Conservation (phyloP, 2,888 invertebrate genomes). For the Tinea semifulvella region DNA sequence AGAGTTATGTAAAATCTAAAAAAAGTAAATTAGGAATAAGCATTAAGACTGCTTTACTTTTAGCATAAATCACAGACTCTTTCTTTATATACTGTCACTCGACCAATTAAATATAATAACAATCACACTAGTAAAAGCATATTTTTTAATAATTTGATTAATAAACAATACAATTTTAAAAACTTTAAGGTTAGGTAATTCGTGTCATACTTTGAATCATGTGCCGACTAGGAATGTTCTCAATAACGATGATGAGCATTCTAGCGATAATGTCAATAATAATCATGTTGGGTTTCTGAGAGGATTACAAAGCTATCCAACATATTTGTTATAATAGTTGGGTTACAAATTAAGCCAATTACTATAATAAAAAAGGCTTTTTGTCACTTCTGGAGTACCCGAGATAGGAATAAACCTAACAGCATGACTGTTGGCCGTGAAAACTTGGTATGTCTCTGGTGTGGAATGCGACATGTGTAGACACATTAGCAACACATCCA, state of each 20-base stretch:
- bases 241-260: not conserved
- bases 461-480: too few species aligned
- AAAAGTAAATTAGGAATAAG: slow-evolving; percentile 55
- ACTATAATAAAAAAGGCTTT: too few species aligned
- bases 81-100: slow-evolving; percentile 48
- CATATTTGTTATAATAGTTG: too few species aligned
- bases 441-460: too few species aligned
- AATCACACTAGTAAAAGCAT: slow-evolving; percentile 8
- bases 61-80: slow-evolving; percentile 65
- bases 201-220: not conserved
- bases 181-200: not conserved
- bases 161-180: slow-evolving; percentile 4
- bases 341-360: too few species aligned
- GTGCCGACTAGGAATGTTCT: slow-evolving; percentile 1
- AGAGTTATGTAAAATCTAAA: slow-evolving; percentile 27
- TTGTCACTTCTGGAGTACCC: too few species aligned
- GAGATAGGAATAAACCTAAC: too few species aligned
- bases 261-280: not conserved
- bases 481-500: too few species aligned
- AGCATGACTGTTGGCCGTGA: too few species aligned
- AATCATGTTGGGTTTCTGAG: too few species aligned
- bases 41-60: slow-evolving; percentile 37
- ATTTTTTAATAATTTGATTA: slow-evolving; percentile 4
- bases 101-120: slow-evolving; percentile 23
- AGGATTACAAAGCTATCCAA: too few species aligned